A percentile compares a stretch with the other conserved stretches of the same genome.
Conservation (phyloP, 1,140 invertebrate species). For the Dinoponera quadriceps region DNA sequence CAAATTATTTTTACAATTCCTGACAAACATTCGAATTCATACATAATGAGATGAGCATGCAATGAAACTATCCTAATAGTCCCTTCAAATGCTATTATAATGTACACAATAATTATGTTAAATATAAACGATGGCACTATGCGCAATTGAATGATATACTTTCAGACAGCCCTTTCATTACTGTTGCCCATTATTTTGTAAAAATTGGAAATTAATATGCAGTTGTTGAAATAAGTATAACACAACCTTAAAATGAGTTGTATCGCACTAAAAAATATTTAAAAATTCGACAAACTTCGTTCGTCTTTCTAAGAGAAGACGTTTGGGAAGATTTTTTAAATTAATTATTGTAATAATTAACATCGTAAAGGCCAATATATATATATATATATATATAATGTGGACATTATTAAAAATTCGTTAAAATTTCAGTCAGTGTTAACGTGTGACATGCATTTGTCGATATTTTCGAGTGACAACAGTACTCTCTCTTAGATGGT, state of each 20-base stretch:
- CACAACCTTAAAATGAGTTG: too few species aligned
- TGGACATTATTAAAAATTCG: background rate
- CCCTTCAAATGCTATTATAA: slow-evolving; percentile 6
- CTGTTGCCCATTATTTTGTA: background rate
- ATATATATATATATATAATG: background rate
- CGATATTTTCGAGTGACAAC: background rate
- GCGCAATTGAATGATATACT: slow-evolving; percentile 1
- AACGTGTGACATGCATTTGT: background rate
- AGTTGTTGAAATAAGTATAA: background rate
- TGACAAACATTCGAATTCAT: background rate
- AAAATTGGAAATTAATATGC: background rate
- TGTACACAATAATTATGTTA: background rate
- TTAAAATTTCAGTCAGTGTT: background rate
- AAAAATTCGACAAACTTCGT: background rate
- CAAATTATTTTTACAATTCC: background rate
- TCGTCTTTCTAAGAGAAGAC: background rate
- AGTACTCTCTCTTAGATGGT: slow-evolving; percentile 17
- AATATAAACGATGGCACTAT: slow-evolving; percentile 20
- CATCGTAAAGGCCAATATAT: background rate
- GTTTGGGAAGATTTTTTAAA: background rate
- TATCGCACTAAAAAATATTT: too few species aligned
- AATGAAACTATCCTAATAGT: background rate
- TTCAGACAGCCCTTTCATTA: slow-evolving; percentile 8
- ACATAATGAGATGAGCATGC: slow-evolving; percentile 1
- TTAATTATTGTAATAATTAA: background rate